Base-by-base conservation (phyloP, 1,140 invertebrate species). In the Ladona fulva region DNA sequence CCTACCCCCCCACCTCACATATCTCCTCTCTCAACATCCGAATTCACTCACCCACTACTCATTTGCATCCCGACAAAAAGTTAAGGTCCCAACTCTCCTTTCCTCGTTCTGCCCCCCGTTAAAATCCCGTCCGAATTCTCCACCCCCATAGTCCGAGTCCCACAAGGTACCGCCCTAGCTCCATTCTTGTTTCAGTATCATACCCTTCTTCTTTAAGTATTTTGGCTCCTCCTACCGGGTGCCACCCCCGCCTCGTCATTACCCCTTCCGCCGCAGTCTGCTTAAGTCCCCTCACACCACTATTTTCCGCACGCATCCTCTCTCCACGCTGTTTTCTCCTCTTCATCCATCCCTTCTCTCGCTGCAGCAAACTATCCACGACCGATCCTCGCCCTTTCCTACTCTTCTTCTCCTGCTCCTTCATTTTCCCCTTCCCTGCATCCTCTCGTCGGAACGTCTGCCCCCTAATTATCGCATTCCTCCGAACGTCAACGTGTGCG, bases 391-490 rank as follows among this genome's bases (percentile, higher is more conserved):
- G 16, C 52, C 52, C 19, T 19, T 52, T 19, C 44, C 44, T 52
- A 19, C 10, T 52, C 44, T 52, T 52, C 44, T 52, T 19, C 10
- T 52, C 44, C 44, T 52, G 10, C 19, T 52, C 44, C 44, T 19
- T 52, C 44, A 10, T 19, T 52, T 19, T 52, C 44, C 44, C 44
- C 44, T 11, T 19, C 44, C 44, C 19, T 19, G 44, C 19, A 11
- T 19, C 44, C 44, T 19, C 44, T 52, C 44, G 44, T 19, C 29
- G 29, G 29, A 37, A 37, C 29, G 29, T 37, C 29, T 37, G n/a
- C 52, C 52, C 52, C 52, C 52, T 66, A 66, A 66, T 66, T 66
- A 66, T 66, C 52, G 52, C 52, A 66, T 66, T 66, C 52, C 52
- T 66, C 52, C 52, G 52, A 66, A 66, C 52, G 52, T 66, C 52